Conservation (phyloP, 2,797 vertebrate genomes). For the Ctenosaura bakeri region DNA sequence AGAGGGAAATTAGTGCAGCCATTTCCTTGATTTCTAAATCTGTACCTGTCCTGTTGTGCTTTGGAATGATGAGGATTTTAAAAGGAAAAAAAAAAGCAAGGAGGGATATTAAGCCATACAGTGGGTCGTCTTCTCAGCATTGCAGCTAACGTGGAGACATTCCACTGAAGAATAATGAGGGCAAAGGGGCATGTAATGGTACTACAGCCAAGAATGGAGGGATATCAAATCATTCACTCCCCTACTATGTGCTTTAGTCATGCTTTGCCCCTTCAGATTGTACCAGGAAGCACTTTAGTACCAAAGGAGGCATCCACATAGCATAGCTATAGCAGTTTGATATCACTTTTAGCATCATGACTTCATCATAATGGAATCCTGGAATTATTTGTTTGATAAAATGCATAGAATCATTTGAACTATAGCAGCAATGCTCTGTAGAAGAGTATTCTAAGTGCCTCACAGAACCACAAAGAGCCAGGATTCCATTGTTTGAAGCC, state of each 20-base stretch:
- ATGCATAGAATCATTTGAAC: no score
- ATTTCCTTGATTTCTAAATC: neutral
- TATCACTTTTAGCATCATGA: no score
- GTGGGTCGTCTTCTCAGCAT: no score
- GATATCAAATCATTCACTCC: neutral
- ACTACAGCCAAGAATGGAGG: neutral
- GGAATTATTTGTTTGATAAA: no score
- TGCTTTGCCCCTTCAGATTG: neutral
- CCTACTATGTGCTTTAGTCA: neutral
- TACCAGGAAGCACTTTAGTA: no score
- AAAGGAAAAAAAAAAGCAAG: neutral
- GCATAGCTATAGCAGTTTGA: no score
- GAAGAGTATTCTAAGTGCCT: neutral
- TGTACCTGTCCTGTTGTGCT: neutral
- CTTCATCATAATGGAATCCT: no score
- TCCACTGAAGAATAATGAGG: neutral
- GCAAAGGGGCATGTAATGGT: neutral
- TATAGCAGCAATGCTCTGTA: no score
- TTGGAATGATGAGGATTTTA: neutral
- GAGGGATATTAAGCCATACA: no score
- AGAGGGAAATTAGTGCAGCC: neutral
- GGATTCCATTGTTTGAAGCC: no score
- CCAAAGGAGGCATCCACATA: no score
- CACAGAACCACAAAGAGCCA: no score
- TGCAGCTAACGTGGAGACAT: neutral